phyloP scores from a whole-genome alignment of 2,113 vertebrate genomes.

The Scopus umbretta region DNA sequence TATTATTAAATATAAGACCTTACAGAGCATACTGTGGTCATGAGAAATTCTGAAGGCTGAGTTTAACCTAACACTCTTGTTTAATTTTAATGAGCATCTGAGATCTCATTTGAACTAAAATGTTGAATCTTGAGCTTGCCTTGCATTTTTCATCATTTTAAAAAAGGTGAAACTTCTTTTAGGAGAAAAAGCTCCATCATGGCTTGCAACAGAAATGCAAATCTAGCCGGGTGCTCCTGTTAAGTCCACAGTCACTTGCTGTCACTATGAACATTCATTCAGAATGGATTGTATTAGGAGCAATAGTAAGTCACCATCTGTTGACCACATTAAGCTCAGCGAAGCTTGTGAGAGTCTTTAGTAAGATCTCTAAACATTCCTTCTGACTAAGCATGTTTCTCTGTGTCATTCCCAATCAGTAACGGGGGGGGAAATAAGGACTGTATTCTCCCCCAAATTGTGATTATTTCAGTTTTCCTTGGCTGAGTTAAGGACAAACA shows the following conservation, averaged over 20 bases:
- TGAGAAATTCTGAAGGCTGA: background rate
- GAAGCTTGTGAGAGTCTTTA: background rate
- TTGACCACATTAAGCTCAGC: background rate
- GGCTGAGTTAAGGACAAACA: background rate
- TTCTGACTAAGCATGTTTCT: background rate
- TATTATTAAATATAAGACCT: background rate
- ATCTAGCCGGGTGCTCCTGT: background rate
- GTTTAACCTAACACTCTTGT: background rate
- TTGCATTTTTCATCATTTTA: background rate
- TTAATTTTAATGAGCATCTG: background rate
- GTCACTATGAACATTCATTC: background rate
- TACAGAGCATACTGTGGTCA: background rate
- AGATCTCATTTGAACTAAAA: background rate
- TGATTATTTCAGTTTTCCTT: background rate
- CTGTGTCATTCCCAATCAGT: background rate
- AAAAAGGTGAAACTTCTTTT: background rate
- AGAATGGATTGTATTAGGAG: background rate
- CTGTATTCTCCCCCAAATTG: background rate
- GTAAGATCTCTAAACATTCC: background rate
- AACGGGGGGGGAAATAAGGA: background rate
- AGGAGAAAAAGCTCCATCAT: background rate
- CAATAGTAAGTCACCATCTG: background rate
- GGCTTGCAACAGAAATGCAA: background rate
- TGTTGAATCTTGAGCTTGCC: background rate
- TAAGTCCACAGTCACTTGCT: background rate